Percentiles rank a stretch among this genome's conserved stretches.
These are phyloP conservation scores for Tenebrio molitor DNA, from an alignment of 1,140 invertebrate genomes.

Conservation along the genomic window DNA sequence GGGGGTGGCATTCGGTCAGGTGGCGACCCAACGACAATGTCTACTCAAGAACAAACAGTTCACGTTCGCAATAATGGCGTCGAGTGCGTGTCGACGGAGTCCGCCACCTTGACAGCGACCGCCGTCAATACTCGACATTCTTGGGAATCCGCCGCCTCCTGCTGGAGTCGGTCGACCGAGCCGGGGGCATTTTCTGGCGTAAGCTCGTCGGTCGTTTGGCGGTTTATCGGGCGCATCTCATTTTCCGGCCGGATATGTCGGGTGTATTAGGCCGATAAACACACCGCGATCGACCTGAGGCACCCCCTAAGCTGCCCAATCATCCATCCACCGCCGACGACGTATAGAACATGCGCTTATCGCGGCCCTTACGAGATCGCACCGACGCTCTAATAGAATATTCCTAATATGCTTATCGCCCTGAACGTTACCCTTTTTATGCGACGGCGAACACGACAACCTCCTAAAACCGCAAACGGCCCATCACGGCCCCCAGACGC, in stretches of 20 bases:
- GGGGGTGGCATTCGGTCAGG: slow-evolving; percentile 16
- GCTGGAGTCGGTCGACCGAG: background rate
- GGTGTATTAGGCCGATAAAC: slow-evolving; percentile 48
- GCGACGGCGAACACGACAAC: slow-evolving; percentile 2
- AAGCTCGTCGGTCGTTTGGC: slow-evolving; percentile 48
- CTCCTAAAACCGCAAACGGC: slow-evolving; percentile 15
- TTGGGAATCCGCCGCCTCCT: slow-evolving; percentile 33
- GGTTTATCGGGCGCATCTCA: slow-evolving; percentile 52
- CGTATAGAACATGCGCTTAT: slow-evolving; percentile 35
- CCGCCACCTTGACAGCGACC: slow-evolving; percentile 41
- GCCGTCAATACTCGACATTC: slow-evolving; percentile 43
- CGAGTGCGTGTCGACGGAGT: slow-evolving; percentile 32
- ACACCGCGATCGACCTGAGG: slow-evolving; percentile 45
- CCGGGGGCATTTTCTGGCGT: slow-evolving; percentile 44
- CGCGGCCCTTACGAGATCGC: slow-evolving; percentile 24
- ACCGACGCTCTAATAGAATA: slow-evolving; percentile 43
- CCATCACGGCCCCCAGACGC: slow-evolving; percentile 19
- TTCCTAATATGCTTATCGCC: slow-evolving; percentile 43
- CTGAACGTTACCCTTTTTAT: slow-evolving; percentile 36
- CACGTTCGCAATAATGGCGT: slow-evolving; percentile 48
- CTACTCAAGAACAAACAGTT: slow-evolving; percentile 44
- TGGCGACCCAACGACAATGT: slow-evolving; percentile 17
- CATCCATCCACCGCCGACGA: slow-evolving; percentile 29
- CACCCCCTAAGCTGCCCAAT: slow-evolving; percentile 42
- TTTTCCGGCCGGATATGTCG: slow-evolving; percentile 50